phyloP scores from a whole-genome alignment of 2,113 vertebrate species.

The Reinhardtius hippoglossoides region DNA sequence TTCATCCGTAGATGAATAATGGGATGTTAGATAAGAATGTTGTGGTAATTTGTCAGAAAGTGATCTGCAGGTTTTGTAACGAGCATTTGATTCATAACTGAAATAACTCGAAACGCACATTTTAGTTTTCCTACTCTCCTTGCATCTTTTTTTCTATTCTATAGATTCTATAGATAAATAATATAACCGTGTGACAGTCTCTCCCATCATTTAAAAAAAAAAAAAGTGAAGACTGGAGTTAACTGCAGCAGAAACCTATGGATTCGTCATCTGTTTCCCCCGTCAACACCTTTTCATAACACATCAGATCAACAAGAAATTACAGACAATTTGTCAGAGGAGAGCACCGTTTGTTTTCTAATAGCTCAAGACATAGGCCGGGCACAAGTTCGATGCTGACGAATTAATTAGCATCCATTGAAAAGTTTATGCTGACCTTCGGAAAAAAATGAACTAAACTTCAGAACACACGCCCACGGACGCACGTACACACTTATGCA shows the following conservation, averaged over 20 bases:
- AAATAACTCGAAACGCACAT: too few species aligned
- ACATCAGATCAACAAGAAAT: conserved; percentile 22
- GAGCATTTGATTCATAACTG: too few species aligned
- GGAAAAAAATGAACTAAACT: conserved; percentile 25
- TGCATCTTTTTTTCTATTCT: too few species aligned
- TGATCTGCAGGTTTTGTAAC: too few species aligned
- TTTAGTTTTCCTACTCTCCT: too few species aligned
- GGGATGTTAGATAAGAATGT: too few species aligned
- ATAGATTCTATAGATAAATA: too few species aligned
- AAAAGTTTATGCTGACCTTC: conserved; percentile 52
- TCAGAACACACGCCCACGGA: conserved; percentile 21
- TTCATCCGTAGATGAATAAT: too few species aligned
- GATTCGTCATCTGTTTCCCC: conserved; percentile 25
- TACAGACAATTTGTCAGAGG: neutral
- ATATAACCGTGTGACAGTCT: too few species aligned
- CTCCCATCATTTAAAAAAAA: neutral
- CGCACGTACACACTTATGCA: neutral
- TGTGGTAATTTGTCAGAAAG: too few species aligned
- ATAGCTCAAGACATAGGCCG: conserved; percentile 2
- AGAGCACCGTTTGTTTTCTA: neutral
- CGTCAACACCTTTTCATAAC: conserved; percentile 2
- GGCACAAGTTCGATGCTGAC: conserved; percentile 1
- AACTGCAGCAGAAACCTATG: conserved; percentile 25
- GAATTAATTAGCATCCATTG: conserved; percentile 28
- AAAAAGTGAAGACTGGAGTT: neutral